Conservation (phyloP, 2,797 vertebrate species). For the Hyperoplus lanceolatus region DNA sequence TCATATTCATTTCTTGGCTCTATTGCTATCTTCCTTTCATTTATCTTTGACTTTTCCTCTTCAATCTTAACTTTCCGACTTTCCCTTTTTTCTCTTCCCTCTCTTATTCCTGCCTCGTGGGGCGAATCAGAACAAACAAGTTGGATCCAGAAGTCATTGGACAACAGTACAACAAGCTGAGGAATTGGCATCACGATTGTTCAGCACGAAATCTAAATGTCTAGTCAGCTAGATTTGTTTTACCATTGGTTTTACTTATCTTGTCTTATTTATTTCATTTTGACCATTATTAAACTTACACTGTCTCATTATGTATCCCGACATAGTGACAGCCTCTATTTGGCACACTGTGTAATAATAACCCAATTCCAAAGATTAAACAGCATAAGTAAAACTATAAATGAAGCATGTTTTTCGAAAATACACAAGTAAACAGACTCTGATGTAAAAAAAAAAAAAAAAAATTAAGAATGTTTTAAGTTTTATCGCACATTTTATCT, state of each 20-base stretch:
- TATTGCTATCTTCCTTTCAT: conserved; percentile 1
- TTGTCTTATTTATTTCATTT: conserved; percentile 48
- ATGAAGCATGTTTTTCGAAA: background rate
- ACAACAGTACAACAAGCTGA: conserved; percentile 96
- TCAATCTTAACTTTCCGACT: conserved; percentile 30
- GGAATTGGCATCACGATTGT: conserved; percentile 97
- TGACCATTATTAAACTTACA: conserved; percentile 1
- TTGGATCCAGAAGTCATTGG: conserved; percentile 92
- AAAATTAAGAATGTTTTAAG: too few species aligned
- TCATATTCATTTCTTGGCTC: background rate
- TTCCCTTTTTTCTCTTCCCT: conserved; percentile 20
- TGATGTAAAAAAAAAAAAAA: conserved; percentile 1
- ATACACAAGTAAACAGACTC: background rate
- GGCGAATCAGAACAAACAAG: conserved; percentile 89
- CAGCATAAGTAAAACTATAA: background rate
- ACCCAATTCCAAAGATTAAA: background rate
- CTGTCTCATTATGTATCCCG: background rate
- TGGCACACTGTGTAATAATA: background rate
- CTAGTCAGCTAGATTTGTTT: conserved; percentile 79
- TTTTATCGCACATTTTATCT: conserved; percentile 9
- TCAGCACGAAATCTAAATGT: conserved; percentile 96
- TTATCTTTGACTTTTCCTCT: conserved; percentile 10
- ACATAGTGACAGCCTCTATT: conserved; percentile 2
- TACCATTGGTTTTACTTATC: background rate
- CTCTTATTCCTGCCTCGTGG: conserved; percentile 55